Conservation (phyloP, 2,113 vertebrate species). For the Austrofundulus limnaeus region DNA sequence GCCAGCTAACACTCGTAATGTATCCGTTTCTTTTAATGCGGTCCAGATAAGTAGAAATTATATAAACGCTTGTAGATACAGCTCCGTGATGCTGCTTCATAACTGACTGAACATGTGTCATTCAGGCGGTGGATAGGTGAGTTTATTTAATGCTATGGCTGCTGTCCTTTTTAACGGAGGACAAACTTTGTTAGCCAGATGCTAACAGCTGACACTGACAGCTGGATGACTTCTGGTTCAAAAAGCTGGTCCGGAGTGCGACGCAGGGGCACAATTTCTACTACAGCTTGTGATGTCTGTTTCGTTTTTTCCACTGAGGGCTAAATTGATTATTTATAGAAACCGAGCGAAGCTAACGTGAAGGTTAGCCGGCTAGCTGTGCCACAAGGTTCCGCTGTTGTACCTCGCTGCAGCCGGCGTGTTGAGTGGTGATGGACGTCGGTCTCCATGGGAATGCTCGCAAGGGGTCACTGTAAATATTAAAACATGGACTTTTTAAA, state of each 20-base stretch:
- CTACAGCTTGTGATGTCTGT: neutral
- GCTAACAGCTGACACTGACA: conserved; percentile 22
- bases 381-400: conserved; percentile 1
- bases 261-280: neutral
- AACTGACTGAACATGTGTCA: no score
- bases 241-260: neutral
- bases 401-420: neutral
- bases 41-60: no score
- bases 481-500: conserved; percentile 28
- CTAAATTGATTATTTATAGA: no score
- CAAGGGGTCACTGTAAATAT: neutral
- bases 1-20: neutral
- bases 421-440: neutral
- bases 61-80: no score
- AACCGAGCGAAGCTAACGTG: neutral
- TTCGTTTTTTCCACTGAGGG: no score
- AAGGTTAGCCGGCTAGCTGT: neutral
- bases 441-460: neutral
- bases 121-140: no score
- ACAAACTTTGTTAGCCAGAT: neutral
- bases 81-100: no score
- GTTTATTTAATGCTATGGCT: no score
- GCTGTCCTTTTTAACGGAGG: no score
- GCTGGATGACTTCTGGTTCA: neutral
- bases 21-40: neutral